Conservation (phyloP, 2,113 vertebrate genomes). For the Oncorhynchus tshawytscha region DNA sequence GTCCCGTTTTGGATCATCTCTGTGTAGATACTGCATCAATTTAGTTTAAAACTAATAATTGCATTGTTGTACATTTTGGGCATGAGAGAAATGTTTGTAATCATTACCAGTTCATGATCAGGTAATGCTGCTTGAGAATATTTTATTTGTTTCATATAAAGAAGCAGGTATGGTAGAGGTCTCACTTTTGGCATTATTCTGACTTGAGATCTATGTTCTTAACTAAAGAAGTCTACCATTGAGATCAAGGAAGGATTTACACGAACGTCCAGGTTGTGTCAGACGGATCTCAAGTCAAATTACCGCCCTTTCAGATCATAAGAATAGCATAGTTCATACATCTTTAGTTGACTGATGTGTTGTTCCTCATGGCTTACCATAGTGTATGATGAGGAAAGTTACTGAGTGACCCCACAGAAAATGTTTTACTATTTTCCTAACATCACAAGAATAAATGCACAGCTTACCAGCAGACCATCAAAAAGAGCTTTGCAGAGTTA, state of each 20-base stretch:
- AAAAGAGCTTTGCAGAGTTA: background rate
- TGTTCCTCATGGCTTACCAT: too few species aligned
- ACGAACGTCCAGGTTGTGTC: too few species aligned
- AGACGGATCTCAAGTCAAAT: too few species aligned
- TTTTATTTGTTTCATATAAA: background rate
- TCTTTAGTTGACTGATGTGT: too few species aligned
- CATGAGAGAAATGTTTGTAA: background rate
- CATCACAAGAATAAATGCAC: background rate
- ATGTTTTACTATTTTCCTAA: too few species aligned
- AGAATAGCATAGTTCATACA: too few species aligned
- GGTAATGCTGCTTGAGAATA: background rate
- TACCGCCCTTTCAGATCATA: too few species aligned
- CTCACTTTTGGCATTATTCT: background rate
- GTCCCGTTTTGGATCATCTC: background rate
- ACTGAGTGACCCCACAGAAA: too few species aligned
- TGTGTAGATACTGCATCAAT: background rate
- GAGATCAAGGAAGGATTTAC: too few species aligned
- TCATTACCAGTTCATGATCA: background rate
- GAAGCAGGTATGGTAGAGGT: background rate
- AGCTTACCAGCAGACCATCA: background rate
- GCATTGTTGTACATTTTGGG: background rate
- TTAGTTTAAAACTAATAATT: background rate
- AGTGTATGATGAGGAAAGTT: too few species aligned
- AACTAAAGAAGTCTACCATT: background rate
- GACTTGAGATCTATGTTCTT: background rate